These are phyloP conservation scores for Crioceris asparagi DNA, from an alignment of 2,888 invertebrate species.

Conservation along the genomic window DNA sequence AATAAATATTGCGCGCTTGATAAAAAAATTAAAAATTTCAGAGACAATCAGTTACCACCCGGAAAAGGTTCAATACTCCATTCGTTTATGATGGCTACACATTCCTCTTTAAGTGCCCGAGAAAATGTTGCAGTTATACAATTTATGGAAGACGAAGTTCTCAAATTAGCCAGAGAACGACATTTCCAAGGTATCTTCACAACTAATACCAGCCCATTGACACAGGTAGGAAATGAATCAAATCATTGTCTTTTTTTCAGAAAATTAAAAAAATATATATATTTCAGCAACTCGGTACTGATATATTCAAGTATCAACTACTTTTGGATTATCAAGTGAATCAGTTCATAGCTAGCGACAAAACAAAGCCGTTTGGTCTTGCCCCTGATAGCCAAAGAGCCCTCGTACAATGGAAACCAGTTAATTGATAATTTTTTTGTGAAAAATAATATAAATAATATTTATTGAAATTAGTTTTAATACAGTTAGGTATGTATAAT, in stretches of 20 bases:
- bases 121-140: conserved; percentile 73
- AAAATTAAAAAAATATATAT: background rate
- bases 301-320: conserved; percentile 68
- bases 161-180: conserved; percentile 52
- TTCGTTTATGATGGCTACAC: conserved; percentile 82
- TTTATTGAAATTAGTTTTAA: too few relatives aligned
- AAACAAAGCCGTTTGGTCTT: conserved; percentile 58
- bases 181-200: conserved; percentile 67
- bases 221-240: conserved; percentile 52
- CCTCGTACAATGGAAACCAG: conserved; percentile 67
- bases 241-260: too few relatives aligned
- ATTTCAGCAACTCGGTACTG: conserved; percentile 69
- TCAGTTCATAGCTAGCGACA: conserved; percentile 60
- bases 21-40: too few relatives aligned
- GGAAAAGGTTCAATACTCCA: conserved; percentile 64
- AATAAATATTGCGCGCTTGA: too few relatives aligned
- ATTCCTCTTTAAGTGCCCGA: conserved; percentile 49
- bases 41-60: conserved; percentile 49
- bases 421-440: conserved; percentile 21
- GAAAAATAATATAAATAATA: too few relatives aligned
- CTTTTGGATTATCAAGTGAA: conserved; percentile 74
- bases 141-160: conserved; percentile 65
- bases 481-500: too few relatives aligned
- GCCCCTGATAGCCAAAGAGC: conserved; percentile 70
- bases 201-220: conserved; percentile 80